A percentile compares a stretch with the other conserved stretches of the same genome.
Conservation (phyloP, 1,140 invertebrate genomes). For the Agrypnia vestita region DNA sequence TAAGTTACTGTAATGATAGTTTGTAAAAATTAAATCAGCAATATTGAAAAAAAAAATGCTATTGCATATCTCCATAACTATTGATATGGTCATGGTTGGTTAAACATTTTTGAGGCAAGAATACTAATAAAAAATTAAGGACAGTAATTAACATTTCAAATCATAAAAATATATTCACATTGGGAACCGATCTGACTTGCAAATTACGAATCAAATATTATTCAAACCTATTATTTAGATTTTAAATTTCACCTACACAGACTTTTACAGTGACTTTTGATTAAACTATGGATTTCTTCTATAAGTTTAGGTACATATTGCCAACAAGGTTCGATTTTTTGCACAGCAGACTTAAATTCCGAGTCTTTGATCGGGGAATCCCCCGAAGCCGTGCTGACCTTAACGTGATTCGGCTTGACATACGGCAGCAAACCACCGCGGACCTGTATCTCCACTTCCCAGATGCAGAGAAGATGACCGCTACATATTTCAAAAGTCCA, state of each 20-base stretch:
- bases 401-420: slow-evolving; percentile 10
- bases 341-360: not conserved
- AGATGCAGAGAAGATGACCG: not conserved
- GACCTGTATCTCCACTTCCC: slow-evolving; percentile 1
- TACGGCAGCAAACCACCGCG: not conserved
- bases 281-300: not conserved
- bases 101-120: too few species aligned
- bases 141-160: too few species aligned
- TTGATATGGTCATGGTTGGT: too few species aligned
- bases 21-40: too few species aligned
- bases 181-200: too few species aligned
- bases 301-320: not conserved
- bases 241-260: not conserved
- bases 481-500: slow-evolving; percentile 26
- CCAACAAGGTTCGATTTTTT: not conserved
- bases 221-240: too few species aligned
- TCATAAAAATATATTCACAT: too few species aligned
- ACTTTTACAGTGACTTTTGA: not conserved
- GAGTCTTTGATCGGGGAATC: not conserved
- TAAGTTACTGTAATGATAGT: too few species aligned
- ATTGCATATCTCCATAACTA: too few species aligned
- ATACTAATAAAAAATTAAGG: too few species aligned
- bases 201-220: too few species aligned
- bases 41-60: too few species aligned
- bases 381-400: not conserved